These are phyloP conservation scores for Peribatodes rhomboidaria DNA, from an alignment of 2,888 invertebrate species.

Conservation along the genomic window DNA sequence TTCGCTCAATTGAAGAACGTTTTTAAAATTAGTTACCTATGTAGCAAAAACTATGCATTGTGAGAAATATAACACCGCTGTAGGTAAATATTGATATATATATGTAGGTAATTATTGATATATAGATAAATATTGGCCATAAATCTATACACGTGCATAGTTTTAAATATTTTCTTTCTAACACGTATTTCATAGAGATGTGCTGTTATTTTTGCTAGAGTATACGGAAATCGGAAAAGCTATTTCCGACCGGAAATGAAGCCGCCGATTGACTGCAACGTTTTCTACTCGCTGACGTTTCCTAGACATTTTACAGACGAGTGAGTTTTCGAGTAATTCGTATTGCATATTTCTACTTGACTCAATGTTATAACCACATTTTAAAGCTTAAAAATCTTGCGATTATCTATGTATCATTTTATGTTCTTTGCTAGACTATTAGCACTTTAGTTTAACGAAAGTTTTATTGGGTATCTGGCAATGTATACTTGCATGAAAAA, in stretches of 20 bases:
- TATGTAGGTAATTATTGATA: no score
- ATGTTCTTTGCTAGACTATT: no score
- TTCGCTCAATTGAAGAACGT: background rate
- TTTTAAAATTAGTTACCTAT: no score
- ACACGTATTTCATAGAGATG: conserved; percentile 27
- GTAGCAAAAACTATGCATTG: no score
- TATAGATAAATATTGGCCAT: no score
- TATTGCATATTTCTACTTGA: conserved; percentile 43
- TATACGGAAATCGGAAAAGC: conserved; percentile 39
- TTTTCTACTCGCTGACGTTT: conserved; percentile 46
- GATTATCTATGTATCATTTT: no score
- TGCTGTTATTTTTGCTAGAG: conserved; percentile 36
- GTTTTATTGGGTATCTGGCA: no score
- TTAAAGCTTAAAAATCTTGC: background rate
- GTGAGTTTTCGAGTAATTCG: conserved; percentile 25
- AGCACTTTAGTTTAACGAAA: no score
- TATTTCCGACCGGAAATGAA: conserved; percentile 60
- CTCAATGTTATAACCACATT: conserved; percentile 18
- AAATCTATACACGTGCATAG: background rate
- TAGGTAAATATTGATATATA: background rate
- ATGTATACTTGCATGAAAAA: no score
- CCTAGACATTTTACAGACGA: conserved; percentile 37
- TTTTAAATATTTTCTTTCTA: background rate
- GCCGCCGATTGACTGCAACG: conserved; percentile 41
- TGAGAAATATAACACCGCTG: background rate